Conservation (phyloP, 2,888 invertebrate genomes). For the Creontiades dilutus region DNA sequence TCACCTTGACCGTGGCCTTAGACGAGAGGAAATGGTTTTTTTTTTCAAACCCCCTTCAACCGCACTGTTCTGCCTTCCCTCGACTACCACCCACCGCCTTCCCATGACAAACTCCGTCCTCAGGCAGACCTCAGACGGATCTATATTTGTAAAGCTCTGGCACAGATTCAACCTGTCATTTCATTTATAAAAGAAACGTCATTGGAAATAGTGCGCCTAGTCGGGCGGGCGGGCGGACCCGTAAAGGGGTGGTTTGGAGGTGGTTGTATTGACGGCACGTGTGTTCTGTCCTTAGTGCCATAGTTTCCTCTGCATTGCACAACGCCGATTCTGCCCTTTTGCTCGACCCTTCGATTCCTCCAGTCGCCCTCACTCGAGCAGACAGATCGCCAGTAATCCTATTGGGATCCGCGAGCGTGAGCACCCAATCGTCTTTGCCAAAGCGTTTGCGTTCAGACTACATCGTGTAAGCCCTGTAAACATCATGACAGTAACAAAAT, state of each 20-base stretch:
- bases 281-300: conserved; percentile 15
- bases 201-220: conserved; percentile 35
- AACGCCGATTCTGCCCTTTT: conserved; percentile 36
- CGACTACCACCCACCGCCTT: no score
- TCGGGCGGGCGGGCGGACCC: neutral
- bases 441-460: neutral
- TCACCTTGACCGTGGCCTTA: conserved; percentile 31
- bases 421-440: neutral
- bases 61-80: neutral
- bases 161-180: conserved; percentile 44
- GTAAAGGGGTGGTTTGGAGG: neutral
- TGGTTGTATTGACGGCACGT: conserved; percentile 46
- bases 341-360: neutral
- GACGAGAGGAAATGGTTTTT: conserved; percentile 3
- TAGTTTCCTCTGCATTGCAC: conserved; percentile 44
- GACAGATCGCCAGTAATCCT: conserved; percentile 9
- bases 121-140: conserved; percentile 6
- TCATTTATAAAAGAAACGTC: conserved; percentile 32
- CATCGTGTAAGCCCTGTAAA: conserved; percentile 3
- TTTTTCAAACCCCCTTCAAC: neutral
- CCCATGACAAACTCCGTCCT: no score
- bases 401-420: conserved; percentile 20
- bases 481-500: no score
- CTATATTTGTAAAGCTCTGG: conserved; percentile 21
- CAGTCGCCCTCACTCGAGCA: neutral